A percentile compares a stretch with the other conserved stretches of the same genome.
Evolutionary conservation across 2,113 vertebrate genomes (phyloP).

Genomic region (Cynoglossus semilaevis): DNA sequence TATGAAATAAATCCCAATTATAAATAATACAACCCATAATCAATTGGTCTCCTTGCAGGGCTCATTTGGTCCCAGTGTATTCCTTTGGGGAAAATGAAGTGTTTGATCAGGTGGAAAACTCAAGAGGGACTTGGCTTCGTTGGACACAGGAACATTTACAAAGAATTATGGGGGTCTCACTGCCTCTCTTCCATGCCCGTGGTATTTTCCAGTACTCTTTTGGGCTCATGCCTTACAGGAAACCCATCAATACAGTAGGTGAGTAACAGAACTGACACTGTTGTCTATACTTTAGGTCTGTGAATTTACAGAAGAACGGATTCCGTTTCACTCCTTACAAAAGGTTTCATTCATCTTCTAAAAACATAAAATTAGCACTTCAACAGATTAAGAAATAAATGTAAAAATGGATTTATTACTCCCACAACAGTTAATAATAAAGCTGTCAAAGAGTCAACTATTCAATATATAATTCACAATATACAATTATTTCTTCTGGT

Average conservation of each 20-base stretch:
- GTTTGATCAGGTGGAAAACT: constrained; percentile 85
- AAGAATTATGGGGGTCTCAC: constrained; percentile 84
- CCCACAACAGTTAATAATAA: no score
- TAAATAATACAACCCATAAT: background rate
- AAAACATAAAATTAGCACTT: no score
- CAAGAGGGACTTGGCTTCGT: constrained; percentile 82
- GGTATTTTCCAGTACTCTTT: constrained; percentile 95
- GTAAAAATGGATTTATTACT: no score
- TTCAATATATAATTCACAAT: no score
- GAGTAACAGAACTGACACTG: constrained; percentile 55
- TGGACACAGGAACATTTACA: constrained; percentile 81
- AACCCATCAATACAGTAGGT: constrained; percentile 87
- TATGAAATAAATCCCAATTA: background rate
- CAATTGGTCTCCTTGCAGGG: constrained; percentile 59
- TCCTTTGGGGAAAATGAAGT: constrained; percentile 95
- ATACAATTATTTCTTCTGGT: no score
- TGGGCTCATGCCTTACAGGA: constrained; percentile 86
- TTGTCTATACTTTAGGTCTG: no score
- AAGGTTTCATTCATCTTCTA: no score
- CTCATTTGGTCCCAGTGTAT: constrained; percentile 83
- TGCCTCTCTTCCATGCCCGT: constrained; percentile 89
- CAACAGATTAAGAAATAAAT: no score
- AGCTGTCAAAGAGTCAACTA: no score
- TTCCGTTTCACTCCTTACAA: no score
- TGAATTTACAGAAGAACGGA: no score